A percentile compares a stretch with the other conserved stretches of the same genome.
Conservation (phyloP, 2,888 invertebrate genomes). For the Amphipyra tragopoginis region DNA sequence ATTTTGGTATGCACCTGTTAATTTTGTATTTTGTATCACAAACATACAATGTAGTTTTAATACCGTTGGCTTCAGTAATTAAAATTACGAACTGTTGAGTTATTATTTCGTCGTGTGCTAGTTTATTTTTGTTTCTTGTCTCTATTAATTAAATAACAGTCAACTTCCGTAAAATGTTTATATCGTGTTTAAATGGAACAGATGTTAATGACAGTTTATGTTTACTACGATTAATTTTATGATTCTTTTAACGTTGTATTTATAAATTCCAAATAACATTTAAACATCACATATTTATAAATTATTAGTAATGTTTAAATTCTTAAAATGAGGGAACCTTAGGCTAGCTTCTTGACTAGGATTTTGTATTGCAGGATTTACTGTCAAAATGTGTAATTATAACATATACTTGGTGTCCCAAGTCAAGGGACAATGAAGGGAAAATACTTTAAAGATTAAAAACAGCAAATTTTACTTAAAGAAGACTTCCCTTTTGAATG, state of each 20-base stretch:
- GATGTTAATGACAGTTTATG: conserved; percentile 40
- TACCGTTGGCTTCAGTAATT: conserved; percentile 1
- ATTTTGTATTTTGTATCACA: conserved; percentile 13
- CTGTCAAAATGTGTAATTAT: too few species aligned
- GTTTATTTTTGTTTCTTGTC: conserved; percentile 14
- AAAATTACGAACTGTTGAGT: neutral
- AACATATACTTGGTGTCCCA: too few species aligned
- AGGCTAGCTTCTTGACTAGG: too few species aligned
- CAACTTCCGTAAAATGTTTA: conserved; percentile 26
- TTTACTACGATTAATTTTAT: conserved; percentile 15
- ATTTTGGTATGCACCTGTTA: conserved; percentile 33
- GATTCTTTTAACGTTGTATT: conserved; percentile 10
- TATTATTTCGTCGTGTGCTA: neutral
- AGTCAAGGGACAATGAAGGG: too few species aligned
- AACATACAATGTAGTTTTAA: conserved; percentile 7
- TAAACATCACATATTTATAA: too few species aligned
- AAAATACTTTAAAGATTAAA: too few species aligned
- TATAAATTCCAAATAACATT: neutral
- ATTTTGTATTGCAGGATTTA: too few species aligned
- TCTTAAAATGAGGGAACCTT: too few species aligned
- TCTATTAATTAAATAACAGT: conserved; percentile 40
- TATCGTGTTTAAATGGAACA: conserved; percentile 25
- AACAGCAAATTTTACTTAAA: too few species aligned
- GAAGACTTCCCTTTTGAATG: too few species aligned
- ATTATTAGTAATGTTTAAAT: too few species aligned